phyloP scores from a whole-genome alignment of 92 coral and sea anemone genomes.

The Umimayanthus chanpuru region DNA sequence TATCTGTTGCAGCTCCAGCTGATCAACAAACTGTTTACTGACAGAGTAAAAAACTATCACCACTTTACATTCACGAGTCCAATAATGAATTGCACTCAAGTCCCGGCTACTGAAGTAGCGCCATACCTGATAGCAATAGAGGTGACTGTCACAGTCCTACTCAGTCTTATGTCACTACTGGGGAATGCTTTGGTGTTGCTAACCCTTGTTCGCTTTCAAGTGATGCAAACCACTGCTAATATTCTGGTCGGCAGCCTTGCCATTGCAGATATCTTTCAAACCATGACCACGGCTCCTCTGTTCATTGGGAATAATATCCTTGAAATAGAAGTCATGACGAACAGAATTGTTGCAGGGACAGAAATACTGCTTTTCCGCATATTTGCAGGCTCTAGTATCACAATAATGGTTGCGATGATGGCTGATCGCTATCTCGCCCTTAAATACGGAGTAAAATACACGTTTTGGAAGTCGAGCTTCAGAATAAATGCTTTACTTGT shows the following conservation, averaged over 20 bases:
- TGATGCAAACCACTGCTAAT: conserved; percentile 10
- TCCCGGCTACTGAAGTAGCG: neutral
- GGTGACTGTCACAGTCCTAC: neutral
- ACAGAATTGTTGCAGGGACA: neutral
- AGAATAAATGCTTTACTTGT: neutral
- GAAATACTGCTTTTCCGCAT: neutral
- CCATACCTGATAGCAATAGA: neutral
- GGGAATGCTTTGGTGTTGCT: conserved; percentile 5
- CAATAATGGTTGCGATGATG: neutral
- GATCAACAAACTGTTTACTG: neutral
- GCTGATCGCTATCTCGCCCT: conserved; percentile 12
- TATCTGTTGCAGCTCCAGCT: neutral
- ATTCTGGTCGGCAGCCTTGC: conserved; percentile 3
- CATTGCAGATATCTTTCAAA: neutral
- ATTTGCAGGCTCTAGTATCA: neutral
- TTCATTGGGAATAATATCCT: conserved; percentile 15
- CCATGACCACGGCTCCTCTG: neutral
- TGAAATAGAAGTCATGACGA: neutral
- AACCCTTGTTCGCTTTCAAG: conserved; percentile 1
- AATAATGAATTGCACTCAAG: neutral
- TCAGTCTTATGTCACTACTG: neutral
- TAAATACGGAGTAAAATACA: conserved; percentile 28
- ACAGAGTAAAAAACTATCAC: neutral
- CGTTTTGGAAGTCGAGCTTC: conserved; percentile 2
- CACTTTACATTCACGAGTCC: neutral